Conservation (phyloP, 2,113 vertebrate species). For the Zosterops japonicus region DNA sequence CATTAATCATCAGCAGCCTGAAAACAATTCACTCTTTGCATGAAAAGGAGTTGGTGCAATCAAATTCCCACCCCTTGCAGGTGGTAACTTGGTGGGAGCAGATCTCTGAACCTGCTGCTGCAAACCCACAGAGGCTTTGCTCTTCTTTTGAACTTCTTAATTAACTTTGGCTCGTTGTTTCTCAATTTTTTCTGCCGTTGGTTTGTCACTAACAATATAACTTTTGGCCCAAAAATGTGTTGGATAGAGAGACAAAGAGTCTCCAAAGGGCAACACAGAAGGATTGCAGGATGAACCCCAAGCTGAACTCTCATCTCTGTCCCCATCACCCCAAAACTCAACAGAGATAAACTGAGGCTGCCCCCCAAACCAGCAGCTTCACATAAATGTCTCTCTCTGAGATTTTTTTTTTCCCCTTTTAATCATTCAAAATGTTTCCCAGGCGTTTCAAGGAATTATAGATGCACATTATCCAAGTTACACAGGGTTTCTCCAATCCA, state of each 20-base stretch:
- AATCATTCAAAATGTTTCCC: not conserved
- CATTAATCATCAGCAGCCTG: conserved; percentile 79
- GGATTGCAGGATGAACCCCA: not conserved
- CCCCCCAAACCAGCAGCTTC: not conserved
- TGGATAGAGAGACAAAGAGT: not conserved
- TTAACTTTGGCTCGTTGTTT: not conserved
- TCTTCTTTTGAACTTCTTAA: not conserved
- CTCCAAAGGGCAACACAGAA: not conserved
- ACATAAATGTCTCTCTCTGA: not conserved
- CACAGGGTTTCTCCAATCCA: not conserved
- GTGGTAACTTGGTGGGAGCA: not conserved
- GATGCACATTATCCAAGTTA: not conserved
- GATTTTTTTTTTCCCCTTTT: not conserved
- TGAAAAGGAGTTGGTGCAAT: conserved; percentile 61
- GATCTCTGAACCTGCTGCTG: not conserved
- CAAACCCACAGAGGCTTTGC: not conserved
- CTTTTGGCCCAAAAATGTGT: not conserved
- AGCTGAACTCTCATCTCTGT: not conserved
- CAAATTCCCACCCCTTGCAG: conserved; percentile 63
- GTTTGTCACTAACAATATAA: not conserved
- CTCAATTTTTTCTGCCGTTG: not conserved
- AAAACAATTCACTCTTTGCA: conserved; percentile 79
- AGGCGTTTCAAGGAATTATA: not conserved
- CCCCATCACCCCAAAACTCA: not conserved
- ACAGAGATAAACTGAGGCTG: not conserved